A percentile compares a stretch with the other conserved stretches of the same genome.
Evolutionary conservation across 2,113 vertebrate species (phyloP).

Genomic region (Pseudopipra pipra): DNA sequence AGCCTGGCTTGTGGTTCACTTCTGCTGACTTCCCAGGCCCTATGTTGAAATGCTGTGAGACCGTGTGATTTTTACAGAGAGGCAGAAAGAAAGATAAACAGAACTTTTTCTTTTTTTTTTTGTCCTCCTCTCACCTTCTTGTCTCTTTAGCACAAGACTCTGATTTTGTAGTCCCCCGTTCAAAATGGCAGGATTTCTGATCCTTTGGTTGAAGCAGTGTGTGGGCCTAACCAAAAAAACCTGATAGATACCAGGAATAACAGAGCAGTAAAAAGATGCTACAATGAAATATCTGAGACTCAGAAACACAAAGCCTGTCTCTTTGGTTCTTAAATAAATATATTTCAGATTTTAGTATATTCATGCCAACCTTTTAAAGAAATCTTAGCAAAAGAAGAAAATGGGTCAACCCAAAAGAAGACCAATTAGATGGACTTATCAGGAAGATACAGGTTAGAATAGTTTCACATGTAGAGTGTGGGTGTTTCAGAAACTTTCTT

Average conservation of each 20-base stretch:
- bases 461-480: fast-evolving
- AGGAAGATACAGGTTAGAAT: not conserved
- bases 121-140: not conserved
- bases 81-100: fast-evolving
- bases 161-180: fast-evolving
- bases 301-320: not conserved
- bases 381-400: not conserved
- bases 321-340: not conserved
- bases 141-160: not conserved
- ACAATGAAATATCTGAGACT: not conserved
- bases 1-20: fast-evolving
- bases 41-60: not conserved
- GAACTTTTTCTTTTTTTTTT: not conserved
- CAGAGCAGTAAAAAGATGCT: not conserved
- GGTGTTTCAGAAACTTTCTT: not conserved
- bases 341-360: not conserved
- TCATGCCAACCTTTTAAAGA: not conserved
- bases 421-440: not conserved
- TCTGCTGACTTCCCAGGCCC: not conserved
- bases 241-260: not conserved
- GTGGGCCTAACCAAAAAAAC: not conserved
- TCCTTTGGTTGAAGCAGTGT: not conserved
- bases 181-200: not conserved
- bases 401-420: not conserved
- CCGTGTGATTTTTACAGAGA: not conserved